Base-by-base conservation (phyloP, 2,797 vertebrate species). In the Clarias pachynema region DNA sequence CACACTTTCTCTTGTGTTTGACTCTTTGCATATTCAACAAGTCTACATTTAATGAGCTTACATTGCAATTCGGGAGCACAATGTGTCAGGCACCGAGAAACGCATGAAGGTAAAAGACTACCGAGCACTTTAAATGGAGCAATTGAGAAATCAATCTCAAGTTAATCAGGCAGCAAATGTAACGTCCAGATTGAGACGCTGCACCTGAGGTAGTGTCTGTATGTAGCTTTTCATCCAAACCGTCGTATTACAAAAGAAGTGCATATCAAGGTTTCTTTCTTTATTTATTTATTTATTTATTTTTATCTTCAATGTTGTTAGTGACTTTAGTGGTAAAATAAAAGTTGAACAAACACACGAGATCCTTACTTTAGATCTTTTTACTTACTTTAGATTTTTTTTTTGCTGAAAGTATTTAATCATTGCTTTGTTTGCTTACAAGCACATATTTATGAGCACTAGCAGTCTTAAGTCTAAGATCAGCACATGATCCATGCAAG, bases 11-110 rank as follows among this genome's bases (percentile, higher is more conserved):
- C 49, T 75, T 49, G 83, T 20, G 26, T 72, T 73, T 53, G 66
- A 79, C 40, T 80, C 68, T 63, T 16, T 62, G 56, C 75, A 79
- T 79, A 79, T 79, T 79, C 75, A 79, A 79, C 75, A 81, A 73
- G 59, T 56, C 57, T 2, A 20, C 26, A 53, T 60, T 68, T 81
- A 82, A 66, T 66, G 60, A 81, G 69, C 62, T 82, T 75, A 68
- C 62, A 44, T 0, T 60, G 49, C 72, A 86, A 26, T 77, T 60
- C 6, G 12, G n/a, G n/a, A 77, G 82, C 24, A 24, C 62, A 69
- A 68, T 60, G 18, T 77, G 59, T 73, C 80, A 86, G 63, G 53
- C 29, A 49, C 63, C 37, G 20, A 26, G 78, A 65, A 74, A 16
- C 7, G 22, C 15, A 60, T 79, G 75, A 79, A 62, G 14, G 53